These are phyloP conservation scores for Trichogramma dendrolimi DNA, from an alignment of 2,888 invertebrate genomes.

Conservation along the genomic window DNA sequence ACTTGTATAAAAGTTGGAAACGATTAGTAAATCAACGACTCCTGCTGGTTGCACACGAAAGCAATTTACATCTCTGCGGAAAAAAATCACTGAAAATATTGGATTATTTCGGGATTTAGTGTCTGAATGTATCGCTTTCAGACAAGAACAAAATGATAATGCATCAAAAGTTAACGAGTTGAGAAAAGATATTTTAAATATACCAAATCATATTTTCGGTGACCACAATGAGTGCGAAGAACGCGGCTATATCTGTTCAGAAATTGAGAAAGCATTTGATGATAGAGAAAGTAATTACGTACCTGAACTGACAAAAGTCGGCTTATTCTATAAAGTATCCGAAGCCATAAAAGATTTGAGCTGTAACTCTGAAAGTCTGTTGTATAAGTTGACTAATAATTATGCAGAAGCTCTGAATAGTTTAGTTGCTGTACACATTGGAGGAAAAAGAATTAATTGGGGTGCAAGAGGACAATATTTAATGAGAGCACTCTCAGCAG, in stretches of 20 bases:
- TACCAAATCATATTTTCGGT: conserved; percentile 29
- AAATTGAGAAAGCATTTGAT: too few species aligned
- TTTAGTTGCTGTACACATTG: conserved; percentile 10
- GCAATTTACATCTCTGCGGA: too few species aligned
- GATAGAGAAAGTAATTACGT: too few species aligned
- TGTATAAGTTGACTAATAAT: conserved; percentile 17
- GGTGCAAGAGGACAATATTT: conserved; percentile 4
- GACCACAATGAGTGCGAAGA: conserved; percentile 25
- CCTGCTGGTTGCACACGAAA: too few species aligned
- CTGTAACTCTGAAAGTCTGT: conserved; percentile 8
- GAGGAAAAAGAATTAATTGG: conserved; percentile 16
- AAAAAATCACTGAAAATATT: too few species aligned
- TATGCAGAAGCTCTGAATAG: conserved; percentile 15
- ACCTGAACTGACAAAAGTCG: too few species aligned
- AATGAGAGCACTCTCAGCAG: not conserved
- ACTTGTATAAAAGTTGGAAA: conserved; percentile 26
- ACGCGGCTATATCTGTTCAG: not conserved
- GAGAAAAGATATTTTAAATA: conserved; percentile 24
- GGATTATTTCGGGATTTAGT: too few species aligned
- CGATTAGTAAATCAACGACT: too few species aligned
- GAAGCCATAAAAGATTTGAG: not conserved
- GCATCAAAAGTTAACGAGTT: conserved; percentile 10
- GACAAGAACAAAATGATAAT: not conserved
- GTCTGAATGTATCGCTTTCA: too few species aligned
- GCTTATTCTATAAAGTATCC: conserved; percentile 4